A percentile compares a stretch with the other conserved stretches of the same genome.
Evolutionary conservation across 2,113 vertebrate genomes (phyloP).

Genomic region (Carassius auratus): DNA sequence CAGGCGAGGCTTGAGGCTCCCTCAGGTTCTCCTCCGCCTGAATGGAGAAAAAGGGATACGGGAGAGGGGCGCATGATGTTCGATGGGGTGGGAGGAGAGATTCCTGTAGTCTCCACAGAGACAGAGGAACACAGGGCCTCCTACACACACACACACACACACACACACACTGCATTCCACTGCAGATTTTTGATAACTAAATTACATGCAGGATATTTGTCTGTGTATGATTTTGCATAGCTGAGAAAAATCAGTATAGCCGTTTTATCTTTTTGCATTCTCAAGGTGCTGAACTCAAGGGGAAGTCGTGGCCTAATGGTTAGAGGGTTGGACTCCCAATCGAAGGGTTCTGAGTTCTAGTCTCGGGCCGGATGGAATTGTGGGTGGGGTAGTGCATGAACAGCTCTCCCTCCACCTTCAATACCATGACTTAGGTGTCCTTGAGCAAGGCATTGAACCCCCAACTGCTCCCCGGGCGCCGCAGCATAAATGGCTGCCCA

Average conservation of each 20-base stretch:
- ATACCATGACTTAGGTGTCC: no score
- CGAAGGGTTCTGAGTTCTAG: no score
- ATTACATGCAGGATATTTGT: background rate
- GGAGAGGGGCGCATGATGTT: background rate
- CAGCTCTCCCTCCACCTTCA: no score
- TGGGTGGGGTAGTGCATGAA: no score
- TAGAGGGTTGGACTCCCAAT: no score
- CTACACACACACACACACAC: background rate
- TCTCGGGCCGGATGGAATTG: no score
- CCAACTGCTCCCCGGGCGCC: no score
- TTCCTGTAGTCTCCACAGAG: background rate
- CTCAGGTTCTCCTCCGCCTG: constrained; percentile 8
- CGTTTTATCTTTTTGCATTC: background rate
- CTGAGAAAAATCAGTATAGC: background rate
- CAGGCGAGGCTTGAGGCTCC: constrained; percentile 14
- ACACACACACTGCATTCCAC: constrained; percentile 8
- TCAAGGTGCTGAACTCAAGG: no score
- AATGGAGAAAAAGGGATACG: background rate
- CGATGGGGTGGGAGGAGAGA: background rate
- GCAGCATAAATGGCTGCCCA: no score
- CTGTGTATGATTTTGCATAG: background rate
- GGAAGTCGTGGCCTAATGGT: no score
- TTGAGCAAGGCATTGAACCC: no score
- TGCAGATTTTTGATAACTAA: constrained; percentile 10
- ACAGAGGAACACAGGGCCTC: background rate